These are phyloP conservation scores for Gibbula magus DNA, from an alignment of 2,888 invertebrate genomes.

Conservation along the genomic window DNA sequence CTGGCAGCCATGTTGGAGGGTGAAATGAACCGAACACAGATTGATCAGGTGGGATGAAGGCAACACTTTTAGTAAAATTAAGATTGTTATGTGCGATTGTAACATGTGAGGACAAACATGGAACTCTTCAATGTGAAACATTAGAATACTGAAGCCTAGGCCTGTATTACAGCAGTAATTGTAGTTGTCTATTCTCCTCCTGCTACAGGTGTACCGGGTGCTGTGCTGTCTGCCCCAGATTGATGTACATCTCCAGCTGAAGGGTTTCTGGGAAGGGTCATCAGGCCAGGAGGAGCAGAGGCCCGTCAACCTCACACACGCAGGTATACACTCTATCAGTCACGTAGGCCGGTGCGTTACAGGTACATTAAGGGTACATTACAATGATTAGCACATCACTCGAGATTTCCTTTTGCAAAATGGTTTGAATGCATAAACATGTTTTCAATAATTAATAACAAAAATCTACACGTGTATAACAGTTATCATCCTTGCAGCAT, in stretches of 20 bases:
- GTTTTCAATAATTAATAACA: no score
- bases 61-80: not conserved
- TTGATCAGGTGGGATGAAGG: conserved; percentile 80
- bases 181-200: not conserved
- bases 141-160: not conserved
- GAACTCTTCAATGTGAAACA: not conserved
- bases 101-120: no score
- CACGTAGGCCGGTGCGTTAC: no score
- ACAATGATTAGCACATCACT: no score
- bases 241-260: conserved; percentile 78
- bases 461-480: not conserved
- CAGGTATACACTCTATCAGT: conserved; percentile 41
- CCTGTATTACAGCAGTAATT: not conserved
- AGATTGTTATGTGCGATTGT: no score
- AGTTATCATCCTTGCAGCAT: not conserved
- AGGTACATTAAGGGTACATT: no score
- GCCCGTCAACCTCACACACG: conserved; percentile 40
- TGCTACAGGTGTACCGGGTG: conserved; percentile 61
- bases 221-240: conserved; percentile 82
- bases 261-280: conserved; percentile 77
- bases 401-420: no score
- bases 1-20: conserved; percentile 81
- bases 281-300: conserved; percentile 43
- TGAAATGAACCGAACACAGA: conserved; percentile 82
- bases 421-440: no score